Evolutionary conservation across 1,140 invertebrate species (phyloP), one percentile per base, ranked within the genome.

Genomic region (Contarinia nasturtii): DNA sequence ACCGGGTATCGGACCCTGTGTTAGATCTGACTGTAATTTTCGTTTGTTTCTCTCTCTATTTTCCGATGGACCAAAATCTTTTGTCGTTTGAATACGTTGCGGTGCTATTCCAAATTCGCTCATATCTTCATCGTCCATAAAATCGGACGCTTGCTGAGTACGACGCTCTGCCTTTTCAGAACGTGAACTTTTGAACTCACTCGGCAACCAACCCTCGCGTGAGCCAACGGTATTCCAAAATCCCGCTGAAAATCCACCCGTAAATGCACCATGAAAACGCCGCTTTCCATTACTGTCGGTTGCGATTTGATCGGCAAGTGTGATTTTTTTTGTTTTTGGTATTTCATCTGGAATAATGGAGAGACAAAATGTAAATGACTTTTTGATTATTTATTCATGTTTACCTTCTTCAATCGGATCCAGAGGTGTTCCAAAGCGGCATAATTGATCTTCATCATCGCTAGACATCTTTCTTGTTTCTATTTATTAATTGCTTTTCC

Each of bases 181-280:
- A 8, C 88, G 68, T 15, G 89, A 91, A 37, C 94, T 98, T 56
- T 89, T 88, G 59, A 97, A 98, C 27, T 79, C 76, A 27, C 80
- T 74, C 2, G 96, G 95, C 21, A 75, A 76, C 86, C 89, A 99
- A 33, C 95, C 96, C 76, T 98, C 92, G 51, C 85, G 76, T 0
- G 90, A 83, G 0, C 91, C 95, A 44, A 98, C 95, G 7, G 90
- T 86, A 59, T 98, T 98, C 57, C 86, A 97, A 61, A 89, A 96
- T 1, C 96, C 96, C 22, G 96, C 95, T 40, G 91, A 94, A 60
- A 98, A 99, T 3, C 95, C 96, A 2, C 96, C 95, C 7, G 94
- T 99, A 61, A 99, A 99, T 0, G 95, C 95, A 34, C 96, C 96
- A 70, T 99, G 96, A 66, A 99, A 99, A 54, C 96, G 66, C 21